Evolutionary conservation across 2,888 invertebrate genomes (phyloP), one percentile per base, ranked within the genome.

Genomic region (Melieria crassipennis): DNA sequence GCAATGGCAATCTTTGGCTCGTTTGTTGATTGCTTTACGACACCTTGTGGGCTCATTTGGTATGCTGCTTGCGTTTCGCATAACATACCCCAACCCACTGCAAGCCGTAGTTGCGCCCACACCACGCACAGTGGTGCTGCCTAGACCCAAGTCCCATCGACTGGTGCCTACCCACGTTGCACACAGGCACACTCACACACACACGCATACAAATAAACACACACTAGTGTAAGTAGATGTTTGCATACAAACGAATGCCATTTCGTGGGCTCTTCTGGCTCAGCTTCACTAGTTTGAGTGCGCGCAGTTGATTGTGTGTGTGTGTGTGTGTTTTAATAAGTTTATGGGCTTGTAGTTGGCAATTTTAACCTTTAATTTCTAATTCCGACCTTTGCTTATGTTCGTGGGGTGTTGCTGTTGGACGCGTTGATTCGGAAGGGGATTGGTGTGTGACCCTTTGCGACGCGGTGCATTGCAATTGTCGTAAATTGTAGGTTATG

Each of bases 21-120:
- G 78, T 80, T 78, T 81, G 82, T 77, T 83, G 83, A 83, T 83
- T 83, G 82, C 78, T 83, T 83, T 82, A 82, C 80, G 79, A 78
- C 78, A 81, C 82, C 82, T 80, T 79, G 77, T 78, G 82, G 83
- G 77, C 81, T 80, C 80, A 81, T 83, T 82, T 80, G 67, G 76
- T 78, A 79, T 79, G 78, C 78, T 75, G 73, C 75, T 77, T 76
- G 76, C 77, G 75, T 77, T 72, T 65, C 63, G 52, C 56, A 69
- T 16, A 52, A 55, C 61, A 65, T 43, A 46, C 30, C 62, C 56
- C 10, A 16, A 50, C 58, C 7, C n/a, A 50, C 58, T 65, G 50
- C 46, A 46, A n/a, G 42, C 47, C 16, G 16, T 43, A 46, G 47
- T 43, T 45, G n/a, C 13, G 16, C 62, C 52, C 50, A 50, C 50